These are phyloP conservation scores for Ceratoteleas bidentatus DNA, from an alignment of 1,140 invertebrate genomes.

Conservation along the genomic window DNA sequence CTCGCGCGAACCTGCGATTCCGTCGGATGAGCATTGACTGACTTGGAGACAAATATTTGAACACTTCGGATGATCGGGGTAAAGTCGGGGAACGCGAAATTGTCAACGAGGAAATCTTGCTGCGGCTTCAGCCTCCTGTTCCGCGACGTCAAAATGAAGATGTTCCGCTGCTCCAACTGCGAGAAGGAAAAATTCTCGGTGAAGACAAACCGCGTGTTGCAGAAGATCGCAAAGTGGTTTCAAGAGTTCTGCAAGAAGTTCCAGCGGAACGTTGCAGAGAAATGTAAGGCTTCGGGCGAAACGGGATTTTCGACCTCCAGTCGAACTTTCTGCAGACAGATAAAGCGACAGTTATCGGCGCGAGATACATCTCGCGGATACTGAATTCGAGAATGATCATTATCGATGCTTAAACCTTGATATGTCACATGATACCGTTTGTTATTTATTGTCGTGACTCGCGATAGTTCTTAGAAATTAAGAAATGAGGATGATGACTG, in stretches of 20 bases:
- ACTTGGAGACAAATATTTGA: background rate
- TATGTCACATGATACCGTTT: conserved; percentile 21
- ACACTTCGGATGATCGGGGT: conserved; percentile 34
- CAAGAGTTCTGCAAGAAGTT: conserved; percentile 68
- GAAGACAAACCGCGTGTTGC: conserved; percentile 64
- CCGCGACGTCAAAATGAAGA: conserved; percentile 36
- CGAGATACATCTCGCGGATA: conserved; percentile 10
- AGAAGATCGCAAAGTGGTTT: conserved; percentile 74
- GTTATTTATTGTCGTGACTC: conserved; percentile 16
- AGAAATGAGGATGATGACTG: background rate
- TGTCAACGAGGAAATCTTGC: conserved; percentile 29
- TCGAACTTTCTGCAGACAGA: too few relatives aligned
- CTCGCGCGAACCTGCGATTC: background rate
- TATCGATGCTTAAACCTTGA: conserved; percentile 31
- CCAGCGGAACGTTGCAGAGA: conserved; percentile 57
- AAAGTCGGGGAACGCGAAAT: conserved; percentile 15
- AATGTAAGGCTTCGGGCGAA: conserved; percentile 50
- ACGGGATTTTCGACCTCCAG: conserved; percentile 23
- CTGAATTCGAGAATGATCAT: conserved; percentile 14
- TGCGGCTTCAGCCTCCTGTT: conserved; percentile 41
- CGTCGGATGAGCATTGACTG: too few relatives aligned
- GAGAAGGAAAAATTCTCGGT: conserved; percentile 59
- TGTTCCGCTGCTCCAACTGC: conserved; percentile 53
- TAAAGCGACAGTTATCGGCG: too few relatives aligned
- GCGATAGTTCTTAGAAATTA: background rate